Evolutionary conservation across 2,797 vertebrate species (phyloP).

Genomic region (Sebastes hubbsi): DNA sequence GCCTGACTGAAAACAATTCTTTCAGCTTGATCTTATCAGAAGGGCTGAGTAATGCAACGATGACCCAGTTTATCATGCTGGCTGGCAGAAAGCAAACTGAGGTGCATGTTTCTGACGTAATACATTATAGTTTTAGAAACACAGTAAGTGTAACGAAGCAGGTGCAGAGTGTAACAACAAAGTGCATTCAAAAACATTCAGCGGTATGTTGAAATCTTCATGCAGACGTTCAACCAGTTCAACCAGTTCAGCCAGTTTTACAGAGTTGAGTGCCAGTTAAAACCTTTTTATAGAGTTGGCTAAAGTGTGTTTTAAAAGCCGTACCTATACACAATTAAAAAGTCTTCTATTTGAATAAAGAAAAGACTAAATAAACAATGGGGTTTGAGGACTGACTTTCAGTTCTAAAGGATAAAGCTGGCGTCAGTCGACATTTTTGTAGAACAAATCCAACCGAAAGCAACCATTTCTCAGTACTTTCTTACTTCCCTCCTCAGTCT

Average conservation of each 20-base stretch:
- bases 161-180: background rate
- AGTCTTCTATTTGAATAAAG: background rate
- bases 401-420: background rate
- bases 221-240: background rate
- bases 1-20: no score
- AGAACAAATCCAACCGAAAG: background rate
- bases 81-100: background rate
- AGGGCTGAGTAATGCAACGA: no score
- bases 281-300: background rate
- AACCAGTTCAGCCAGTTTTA: slow-evolving; percentile 40
- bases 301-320: background rate
- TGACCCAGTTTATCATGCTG: background rate
- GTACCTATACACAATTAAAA: background rate
- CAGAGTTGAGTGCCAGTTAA: background rate
- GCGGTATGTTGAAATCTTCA: background rate
- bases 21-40: no score
- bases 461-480: background rate
- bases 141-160: background rate
- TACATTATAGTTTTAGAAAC: background rate
- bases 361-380: background rate
- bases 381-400: background rate
- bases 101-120: background rate
- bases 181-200: background rate
- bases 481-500: background rate
- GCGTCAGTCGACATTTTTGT: background rate